Base-by-base conservation (phyloP, 2,888 invertebrate species). In the Dysmachus trigonus region DNA sequence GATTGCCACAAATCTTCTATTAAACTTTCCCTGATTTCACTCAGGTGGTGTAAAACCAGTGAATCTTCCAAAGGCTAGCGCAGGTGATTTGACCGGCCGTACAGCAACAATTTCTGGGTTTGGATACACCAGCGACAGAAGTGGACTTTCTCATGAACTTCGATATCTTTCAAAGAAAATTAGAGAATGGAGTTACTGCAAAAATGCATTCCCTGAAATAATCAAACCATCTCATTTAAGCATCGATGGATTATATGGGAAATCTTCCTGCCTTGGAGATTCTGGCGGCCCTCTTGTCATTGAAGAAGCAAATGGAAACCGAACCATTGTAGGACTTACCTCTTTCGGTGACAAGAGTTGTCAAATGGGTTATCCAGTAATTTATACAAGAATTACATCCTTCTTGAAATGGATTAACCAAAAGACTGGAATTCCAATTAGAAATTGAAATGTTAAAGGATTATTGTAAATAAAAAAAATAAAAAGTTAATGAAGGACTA, bases 201-300 rank as follows among this genome's bases (percentile, higher is more conserved):
- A 62, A 62, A 27, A 27, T 22, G 27, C 62, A 27, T 62, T 22
- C 27, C 22, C 22, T 22, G 27, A 62, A 18, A 62, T 18, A 62
- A 27, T 62, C 10, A 62, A 62, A 22, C 62, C 18, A 13, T 41
- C 81, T 30, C 79, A 91, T 71, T 89, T 92, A 22, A 92, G 92
- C 86, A 89, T 90, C 5, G 88, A 88, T 73, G 91, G 90, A 15
- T 85, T 86, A 35, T 88, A 88, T 10, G 62, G 62, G 22, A 62
- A 62, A 62, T 62, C 62, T 2, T 2, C 62, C 3, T 62, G 62
- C 27, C 7, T 13, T 8, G 62, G 62, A 18, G 62, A 62, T 62
- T 62, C 62, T 3, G 62, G 62, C 10, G 62, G 62, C 22, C 62
- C 62, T 62, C 62, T 62, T 10, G 62, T 62, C 18, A 8, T 62